Evolutionary conservation across 2,888 invertebrate genomes (phyloP), one percentile per base, ranked within the genome.

Genomic region (Cataglyphis rosenhaueri): DNA sequence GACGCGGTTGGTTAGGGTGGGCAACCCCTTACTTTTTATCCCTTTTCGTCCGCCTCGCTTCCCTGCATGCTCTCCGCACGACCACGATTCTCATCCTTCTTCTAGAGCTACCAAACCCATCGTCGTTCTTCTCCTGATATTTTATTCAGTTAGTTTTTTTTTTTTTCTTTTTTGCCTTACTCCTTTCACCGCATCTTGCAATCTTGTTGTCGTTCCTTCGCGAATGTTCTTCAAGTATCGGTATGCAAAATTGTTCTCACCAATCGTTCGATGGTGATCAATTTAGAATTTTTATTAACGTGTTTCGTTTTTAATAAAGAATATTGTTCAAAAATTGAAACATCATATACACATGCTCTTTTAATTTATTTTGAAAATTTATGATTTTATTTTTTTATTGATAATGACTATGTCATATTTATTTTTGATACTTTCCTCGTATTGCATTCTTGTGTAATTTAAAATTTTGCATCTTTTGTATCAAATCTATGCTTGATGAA

Each of bases 21-120:
- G 92, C 93, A 93, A 94, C 93, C 93, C 93, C 94, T 93, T 93
- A 93, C 92, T 93, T 94, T 93, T 94, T 93, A 93, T 93, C 92
- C 93, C 93, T 93, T 93, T 92, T 92, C 92, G 91, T 89, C 90
- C 90, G 88, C 89, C 91, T 91, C 89, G 89, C 87, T 89, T 88
- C 86, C 87, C 89, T 88, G 83, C 85, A 85, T 85, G 86, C 87
- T 85, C 85, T 70, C 86, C 89, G n/a, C 52, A 52, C 52, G 86
- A 86, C 88, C 88, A 79, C 88, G 78, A 84, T 86, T 85, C 86
- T 86, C 84, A 82, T 87, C 86, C 86, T 86, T 84, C 88, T 87
- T 78, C 85, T 78, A 71, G 75, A 86, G 78, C 86, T 86, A 57
- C 68, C 83, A 65, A 66, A 84, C 79, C 82, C 83, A 52, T 89